phyloP scores from a whole-genome alignment of 2,113 vertebrate species.

The Leucosticte australis region DNA sequence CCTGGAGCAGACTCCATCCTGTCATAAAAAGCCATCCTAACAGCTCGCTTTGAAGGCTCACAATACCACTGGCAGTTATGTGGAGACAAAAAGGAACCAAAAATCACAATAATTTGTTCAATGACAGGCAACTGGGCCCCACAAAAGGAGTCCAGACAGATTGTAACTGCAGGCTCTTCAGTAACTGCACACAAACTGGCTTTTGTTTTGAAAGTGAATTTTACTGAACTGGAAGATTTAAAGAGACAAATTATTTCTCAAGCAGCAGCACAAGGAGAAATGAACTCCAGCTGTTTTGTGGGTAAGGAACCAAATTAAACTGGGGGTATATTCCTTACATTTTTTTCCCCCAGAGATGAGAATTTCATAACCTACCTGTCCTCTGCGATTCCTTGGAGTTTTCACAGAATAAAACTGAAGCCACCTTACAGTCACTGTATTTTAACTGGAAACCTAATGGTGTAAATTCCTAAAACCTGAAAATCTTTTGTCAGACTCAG shows the following conservation, averaged over 20 bases:
- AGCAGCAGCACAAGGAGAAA: not conserved
- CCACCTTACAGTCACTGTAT: not conserved
- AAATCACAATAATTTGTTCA: slow-evolving; percentile 31
- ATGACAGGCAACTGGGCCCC: slow-evolving; percentile 28
- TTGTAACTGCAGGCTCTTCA: slow-evolving; percentile 4
- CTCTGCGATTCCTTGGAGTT: not conserved
- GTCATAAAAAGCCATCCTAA: slow-evolving; percentile 14
- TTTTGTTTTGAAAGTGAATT: slow-evolving; percentile 10
- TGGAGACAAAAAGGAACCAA: slow-evolving; percentile 30
- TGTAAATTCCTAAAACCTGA: not conserved
- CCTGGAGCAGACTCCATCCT: slow-evolving; percentile 20
- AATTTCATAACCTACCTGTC: not conserved
- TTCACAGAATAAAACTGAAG: not conserved
- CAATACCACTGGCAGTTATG: not conserved
- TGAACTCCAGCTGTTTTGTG: not conserved
- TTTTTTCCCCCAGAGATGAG: not conserved
- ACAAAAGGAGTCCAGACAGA: slow-evolving; percentile 10
- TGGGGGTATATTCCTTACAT: not conserved
- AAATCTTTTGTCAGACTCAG: not conserved
- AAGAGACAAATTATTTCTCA: not conserved
- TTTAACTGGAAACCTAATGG: not conserved
- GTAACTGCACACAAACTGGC: not conserved
- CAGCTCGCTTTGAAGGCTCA: slow-evolving; percentile 29
- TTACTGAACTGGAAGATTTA: not conserved
- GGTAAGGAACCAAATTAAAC: not conserved